Base-by-base conservation (phyloP, 2,113 vertebrate genomes). In the Lophura nycthemera region DNA sequence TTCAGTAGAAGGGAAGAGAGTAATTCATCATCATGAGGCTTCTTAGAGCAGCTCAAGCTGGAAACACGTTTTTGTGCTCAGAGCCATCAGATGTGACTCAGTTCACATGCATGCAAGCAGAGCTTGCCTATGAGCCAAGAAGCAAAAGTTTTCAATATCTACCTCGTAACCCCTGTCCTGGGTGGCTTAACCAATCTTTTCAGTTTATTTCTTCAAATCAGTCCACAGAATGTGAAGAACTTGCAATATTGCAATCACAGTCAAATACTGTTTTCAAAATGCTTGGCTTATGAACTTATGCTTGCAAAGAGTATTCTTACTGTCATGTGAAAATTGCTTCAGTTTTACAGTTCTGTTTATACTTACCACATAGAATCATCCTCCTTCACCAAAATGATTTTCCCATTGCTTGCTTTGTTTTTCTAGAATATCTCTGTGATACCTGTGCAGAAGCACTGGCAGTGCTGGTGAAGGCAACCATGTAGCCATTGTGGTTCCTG, bases 71-170 rank as follows among this genome's bases (percentile, higher is more conserved):
- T 93, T 71, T 90, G 36, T 63, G 18, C 38, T 38, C 13, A 61
- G 48, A 77, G 60, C 25, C 24, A 48, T 32, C 9, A 42, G 38
- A 72, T 57, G 30, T 89, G 75, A 61, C 34, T 88, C 70, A 19
- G 42, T 1, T 2, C 2, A 10, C 22, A 29, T 4, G 5, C 5
- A 1, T 47, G 9, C 11, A 7, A n/a, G 18, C 19, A 52, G 0
- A 69, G 13, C 11, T 81, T 84, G 73, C 22, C 42, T 38, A 5
- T 69, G 40, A 80, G 19, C 1, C 4, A 57, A 90, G 48, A 70
- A 88, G 6, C 27, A 36, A 6, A 85, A 82, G 3, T 11, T 77
- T 73, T 48, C 22, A 38, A 25, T 64, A 89, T 43, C 11, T 18
- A 40, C 6, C 21, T 25, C 17, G 2, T 36, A 81, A 66, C 16